Percentiles rank a stretch among this genome's conserved stretches.
Conservation (phyloP, 2,113 vertebrate genomes). For the Mesembrinibis cayennensis region DNA sequence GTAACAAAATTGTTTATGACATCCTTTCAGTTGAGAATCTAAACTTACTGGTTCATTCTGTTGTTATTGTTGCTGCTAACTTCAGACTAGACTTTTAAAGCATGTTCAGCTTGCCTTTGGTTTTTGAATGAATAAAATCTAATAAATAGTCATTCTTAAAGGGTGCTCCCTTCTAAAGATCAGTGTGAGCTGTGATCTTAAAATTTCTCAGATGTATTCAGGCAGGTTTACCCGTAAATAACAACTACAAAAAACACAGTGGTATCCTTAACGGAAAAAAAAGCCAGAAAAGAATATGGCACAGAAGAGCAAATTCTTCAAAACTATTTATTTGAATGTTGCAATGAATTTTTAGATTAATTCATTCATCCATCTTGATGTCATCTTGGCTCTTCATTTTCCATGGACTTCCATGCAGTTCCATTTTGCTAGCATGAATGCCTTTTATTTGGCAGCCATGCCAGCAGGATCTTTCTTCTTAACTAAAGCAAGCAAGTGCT, state of each 20-base stretch:
- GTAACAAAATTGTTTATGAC: neutral
- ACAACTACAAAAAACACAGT: fast-evolving
- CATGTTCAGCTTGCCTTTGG: fast-evolving
- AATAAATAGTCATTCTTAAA: neutral
- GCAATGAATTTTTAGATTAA: neutral
- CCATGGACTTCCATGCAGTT: neutral
- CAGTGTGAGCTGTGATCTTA: neutral
- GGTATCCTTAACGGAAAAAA: neutral
- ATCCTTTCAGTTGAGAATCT: neutral
- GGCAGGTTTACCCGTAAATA: neutral
- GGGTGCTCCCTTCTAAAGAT: neutral
- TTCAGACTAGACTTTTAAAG: neutral
- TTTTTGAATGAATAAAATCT: neutral
- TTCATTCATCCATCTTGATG: neutral
- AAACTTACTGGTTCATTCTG: neutral
- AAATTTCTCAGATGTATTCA: neutral
- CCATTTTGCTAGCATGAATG: neutral
- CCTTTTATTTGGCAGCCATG: too few species aligned
- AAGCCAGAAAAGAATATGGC: neutral
- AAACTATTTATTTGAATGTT: neutral
- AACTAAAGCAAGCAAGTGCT: too few species aligned
- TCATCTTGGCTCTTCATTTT: neutral
- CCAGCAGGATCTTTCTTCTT: too few species aligned
- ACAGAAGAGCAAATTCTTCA: neutral
- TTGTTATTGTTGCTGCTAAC: neutral